These are phyloP conservation scores for Eupithecia subumbrata DNA, from an alignment of 2,888 invertebrate species.

Conservation along the genomic window DNA sequence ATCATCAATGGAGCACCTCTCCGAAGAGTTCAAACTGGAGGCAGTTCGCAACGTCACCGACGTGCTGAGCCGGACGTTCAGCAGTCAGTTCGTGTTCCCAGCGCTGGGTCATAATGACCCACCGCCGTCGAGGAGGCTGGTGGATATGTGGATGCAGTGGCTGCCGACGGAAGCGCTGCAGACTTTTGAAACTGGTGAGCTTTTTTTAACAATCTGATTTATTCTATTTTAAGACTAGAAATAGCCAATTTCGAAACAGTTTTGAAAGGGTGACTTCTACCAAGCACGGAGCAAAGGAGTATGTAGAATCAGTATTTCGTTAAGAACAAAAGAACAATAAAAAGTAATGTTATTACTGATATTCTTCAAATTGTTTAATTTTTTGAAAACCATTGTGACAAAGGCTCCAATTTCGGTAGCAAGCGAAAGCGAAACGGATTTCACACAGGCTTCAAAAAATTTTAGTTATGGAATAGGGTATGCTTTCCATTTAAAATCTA, in stretches of 20 bases:
- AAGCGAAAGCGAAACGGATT: background rate
- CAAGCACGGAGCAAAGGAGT: too few species aligned
- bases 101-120: conserved; percentile 95
- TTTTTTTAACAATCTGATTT: background rate
- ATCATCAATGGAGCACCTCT: conserved; percentile 87
- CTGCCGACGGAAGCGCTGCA: conserved; percentile 91
- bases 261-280: too few species aligned
- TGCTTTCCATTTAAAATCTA: background rate
- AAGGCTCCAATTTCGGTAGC: background rate
- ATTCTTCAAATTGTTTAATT: too few species aligned
- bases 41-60: conserved; percentile 93
- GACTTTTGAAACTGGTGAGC: conserved; percentile 91
- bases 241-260: background rate
- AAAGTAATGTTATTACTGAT: too few species aligned
- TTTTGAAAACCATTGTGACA: background rate
- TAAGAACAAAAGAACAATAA: too few species aligned
- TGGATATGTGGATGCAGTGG: conserved; percentile 93
- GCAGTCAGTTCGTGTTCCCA: conserved; percentile 95
- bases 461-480: too few species aligned
- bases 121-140: conserved; percentile 85
- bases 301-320: too few species aligned
- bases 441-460: too few species aligned
- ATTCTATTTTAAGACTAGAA: background rate
- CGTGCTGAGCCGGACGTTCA: conserved; percentile 91
- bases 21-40: conserved; percentile 87